Conservation (phyloP, 2,113 vertebrate species). For the Anser cygnoides region DNA sequence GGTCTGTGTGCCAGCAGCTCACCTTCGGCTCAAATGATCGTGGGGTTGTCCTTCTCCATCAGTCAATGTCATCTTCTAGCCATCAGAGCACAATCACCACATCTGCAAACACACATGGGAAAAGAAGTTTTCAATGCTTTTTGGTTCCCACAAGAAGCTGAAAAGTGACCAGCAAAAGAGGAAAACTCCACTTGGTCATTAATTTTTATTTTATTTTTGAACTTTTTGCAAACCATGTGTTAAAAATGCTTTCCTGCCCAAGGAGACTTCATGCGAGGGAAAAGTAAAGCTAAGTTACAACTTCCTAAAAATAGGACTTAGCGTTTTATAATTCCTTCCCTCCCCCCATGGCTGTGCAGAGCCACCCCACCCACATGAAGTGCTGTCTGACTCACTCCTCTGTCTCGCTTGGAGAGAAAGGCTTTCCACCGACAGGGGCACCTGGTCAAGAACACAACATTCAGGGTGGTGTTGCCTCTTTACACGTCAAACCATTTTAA, state of each 20-base stretch:
- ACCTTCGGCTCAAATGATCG: not conserved
- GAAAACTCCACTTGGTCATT: not conserved
- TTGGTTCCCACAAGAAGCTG: not conserved
- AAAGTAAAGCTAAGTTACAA: conserved; percentile 37
- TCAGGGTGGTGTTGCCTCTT: conserved; percentile 4
- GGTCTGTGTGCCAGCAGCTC: not conserved
- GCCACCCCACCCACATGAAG: conserved; percentile 22
- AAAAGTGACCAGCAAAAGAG: not conserved
- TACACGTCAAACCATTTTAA: not conserved
- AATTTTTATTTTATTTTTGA: not conserved
- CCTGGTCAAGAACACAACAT: conserved; percentile 38
- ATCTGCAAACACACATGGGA: not conserved
- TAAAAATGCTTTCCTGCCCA: conserved; percentile 11
- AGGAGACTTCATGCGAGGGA: not conserved
- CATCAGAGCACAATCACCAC: not conserved
- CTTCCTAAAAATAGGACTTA: conserved; percentile 37
- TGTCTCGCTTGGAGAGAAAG: conserved; percentile 19
- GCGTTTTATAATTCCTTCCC: not conserved
- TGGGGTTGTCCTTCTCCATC: not conserved
- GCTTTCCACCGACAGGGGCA: conserved; percentile 4
- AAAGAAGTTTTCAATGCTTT: not conserved
- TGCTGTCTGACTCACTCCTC: conserved; percentile 2
- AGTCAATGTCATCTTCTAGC: not conserved
- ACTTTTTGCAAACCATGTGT: not conserved
- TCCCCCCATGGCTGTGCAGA: not conserved